Base-by-base conservation (phyloP, 2,113 vertebrate genomes). In the Eidolon helvum region DNA sequence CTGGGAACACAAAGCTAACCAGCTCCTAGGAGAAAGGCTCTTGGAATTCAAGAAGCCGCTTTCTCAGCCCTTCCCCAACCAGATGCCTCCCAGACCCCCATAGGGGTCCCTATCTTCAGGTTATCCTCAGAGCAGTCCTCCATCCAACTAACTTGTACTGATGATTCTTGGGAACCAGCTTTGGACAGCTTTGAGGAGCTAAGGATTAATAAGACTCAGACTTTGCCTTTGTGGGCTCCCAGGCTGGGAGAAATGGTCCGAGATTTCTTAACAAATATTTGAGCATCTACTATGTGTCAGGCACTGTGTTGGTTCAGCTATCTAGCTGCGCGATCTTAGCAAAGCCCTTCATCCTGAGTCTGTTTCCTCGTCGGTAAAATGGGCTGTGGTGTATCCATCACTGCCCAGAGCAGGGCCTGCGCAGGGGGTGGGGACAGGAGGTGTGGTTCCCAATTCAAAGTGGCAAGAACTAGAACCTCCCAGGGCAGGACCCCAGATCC, bases 391-490 rank as follows among this genome's bases (percentile, higher is more conserved):
- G 33, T 15, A 30, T 26, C 65, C 6, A 38, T 55, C 63, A 12
- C 24, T 57, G 30, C 40, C 83, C 45, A 35, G 63, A 94, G 19
- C 77, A 65, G 40, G 45, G 57, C 24, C 93, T 82, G 43, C 75
- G 28, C 11, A 50, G 35, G 18, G 40, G 33, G 53, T 19, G 30
- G 38, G 65, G 57, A 65, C 40, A 87, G 79, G 78, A 79, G 66
- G 40, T 72, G 38, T 77, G 57, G 59, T 69, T 80, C 71, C 87
- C 33, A 19, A 8, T 82, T 43, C 79, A 80, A 72, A 90, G 45
- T 90, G 78, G 30, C 61, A 30, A 82, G 72, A 94, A 75, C 43
- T 93, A 96, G 94, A 87, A 84, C 35, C 94, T 87, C 88, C 90
- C 43, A 69, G 78, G 50, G 53, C 69, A 94, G 55, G 87, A 96